Evolutionary conservation across 2,797 vertebrate genomes (phyloP), one percentile per base, ranked within the genome.

Genomic region (Micrastur ruficollis): DNA sequence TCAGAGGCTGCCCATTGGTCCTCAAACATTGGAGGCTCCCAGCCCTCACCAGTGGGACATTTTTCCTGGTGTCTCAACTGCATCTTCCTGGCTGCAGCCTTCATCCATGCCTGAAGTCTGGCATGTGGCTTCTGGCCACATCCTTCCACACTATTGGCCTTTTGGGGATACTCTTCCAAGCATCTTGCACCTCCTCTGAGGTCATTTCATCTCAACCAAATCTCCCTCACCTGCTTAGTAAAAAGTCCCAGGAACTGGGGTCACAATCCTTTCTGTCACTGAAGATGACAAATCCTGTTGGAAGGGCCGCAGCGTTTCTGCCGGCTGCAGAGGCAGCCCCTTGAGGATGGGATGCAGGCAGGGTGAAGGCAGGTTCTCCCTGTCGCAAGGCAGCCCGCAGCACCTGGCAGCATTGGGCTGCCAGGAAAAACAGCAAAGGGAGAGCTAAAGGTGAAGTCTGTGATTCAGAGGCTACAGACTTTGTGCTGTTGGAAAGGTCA

Each of bases 231-330:
- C 14, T n/a, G 31, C 46, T 53, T 21, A 42, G 40, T 25, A 53
- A 63, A 49, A 50, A 2, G 18, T 58, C 36, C 52, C 46, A 38
- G 0, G 2, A 22, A 52, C 9, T 1, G 0, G 50, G 23, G 44
- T 63, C n/a, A 21, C 16, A 22, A 56, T 25, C 44, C 15, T 23
- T 62, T 50, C 58, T 16, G 11, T 29, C 34, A 26, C 47, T 32
- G 50, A 49, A 70, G 70, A 46, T 3, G 12, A 31, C 25, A 44
- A 36, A 50, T 21, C 42, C 75, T 36, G 23, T 46, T 23, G 1
- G 44, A 76, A 81, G 17, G 32, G 38, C 10, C 0, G 53, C 13
- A 29, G 26, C 8, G 17, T 32, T 55, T 58, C 50, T 18, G 44
- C 49, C 5, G 11, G 22, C 38, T 58, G 31, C 12, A 5, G 31